A percentile compares a stretch with the other conserved stretches of the same genome.
These are phyloP conservation scores for Drosophila funebris DNA, from an alignment of 1,140 invertebrate species.

Conservation along the genomic window DNA sequence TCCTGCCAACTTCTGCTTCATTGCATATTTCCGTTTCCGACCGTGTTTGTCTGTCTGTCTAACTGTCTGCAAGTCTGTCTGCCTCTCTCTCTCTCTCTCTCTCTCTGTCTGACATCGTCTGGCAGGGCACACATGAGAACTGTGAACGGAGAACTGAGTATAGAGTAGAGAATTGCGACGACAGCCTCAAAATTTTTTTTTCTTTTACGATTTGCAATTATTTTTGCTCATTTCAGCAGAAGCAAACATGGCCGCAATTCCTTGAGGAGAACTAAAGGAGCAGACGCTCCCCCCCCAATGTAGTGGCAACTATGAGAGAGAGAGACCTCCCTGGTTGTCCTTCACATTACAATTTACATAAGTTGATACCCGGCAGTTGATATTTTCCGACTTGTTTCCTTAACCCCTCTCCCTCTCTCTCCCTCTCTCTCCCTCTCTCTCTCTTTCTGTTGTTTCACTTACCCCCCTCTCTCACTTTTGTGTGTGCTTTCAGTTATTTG, in stretches of 20 bases:
- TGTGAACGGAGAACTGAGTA: background rate
- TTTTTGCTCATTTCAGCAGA: conserved; percentile 82
- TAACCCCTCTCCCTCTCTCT: background rate
- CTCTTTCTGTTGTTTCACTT: background rate
- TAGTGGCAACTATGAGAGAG: conserved; percentile 42
- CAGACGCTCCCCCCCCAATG: conserved; percentile 39
- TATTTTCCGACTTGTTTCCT: conserved; percentile 70
- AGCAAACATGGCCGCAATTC: conserved; percentile 77
- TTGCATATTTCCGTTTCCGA: conserved; percentile 78
- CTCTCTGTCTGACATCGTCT: conserved; percentile 10
- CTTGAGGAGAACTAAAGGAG: conserved; percentile 62
- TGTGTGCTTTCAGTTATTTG: conserved; percentile 57
- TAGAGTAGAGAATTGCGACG: conserved; percentile 38
- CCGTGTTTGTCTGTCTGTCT: conserved; percentile 21
- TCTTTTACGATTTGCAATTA: conserved; percentile 80
- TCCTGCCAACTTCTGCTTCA: conserved; percentile 81
- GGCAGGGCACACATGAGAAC: conserved; percentile 29
- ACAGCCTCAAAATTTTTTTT: conserved; percentile 54
- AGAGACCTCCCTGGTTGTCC: conserved; percentile 15
- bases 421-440: background rate
- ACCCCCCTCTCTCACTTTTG: conserved; percentile 11
- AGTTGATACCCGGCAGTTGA: conserved; percentile 57
- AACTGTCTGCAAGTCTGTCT: conserved; percentile 13
- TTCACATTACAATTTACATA: conserved; percentile 70
- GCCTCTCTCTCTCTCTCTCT: background rate